Evolutionary conservation across 2,113 vertebrate species (phyloP).

Genomic region (Suricata suricatta): DNA sequence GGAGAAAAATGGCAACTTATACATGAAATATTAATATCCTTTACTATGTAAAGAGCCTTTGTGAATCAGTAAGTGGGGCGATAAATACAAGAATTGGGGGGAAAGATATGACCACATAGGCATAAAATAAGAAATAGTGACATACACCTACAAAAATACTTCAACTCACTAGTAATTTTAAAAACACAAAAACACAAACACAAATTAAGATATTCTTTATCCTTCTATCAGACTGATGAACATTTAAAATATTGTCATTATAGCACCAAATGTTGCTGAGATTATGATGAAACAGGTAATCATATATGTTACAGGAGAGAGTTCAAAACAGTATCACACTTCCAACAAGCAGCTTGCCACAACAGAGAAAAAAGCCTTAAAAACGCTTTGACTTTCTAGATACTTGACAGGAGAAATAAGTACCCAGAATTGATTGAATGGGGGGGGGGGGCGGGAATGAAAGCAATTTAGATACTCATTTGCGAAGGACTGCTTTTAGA

Average conservation of each 20-base stretch:
- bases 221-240: not conserved
- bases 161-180: not conserved
- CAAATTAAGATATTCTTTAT: slow-evolving; percentile 14
- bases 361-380: not conserved
- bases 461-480: slow-evolving; percentile 10
- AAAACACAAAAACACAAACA: not conserved
- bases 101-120: not conserved
- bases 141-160: not conserved
- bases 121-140: slow-evolving; percentile 39
- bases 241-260: not conserved
- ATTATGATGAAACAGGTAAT: not conserved
- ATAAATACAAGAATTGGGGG: not conserved
- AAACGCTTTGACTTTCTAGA: not conserved
- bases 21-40: not conserved
- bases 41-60: not conserved
- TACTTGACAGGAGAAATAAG: slow-evolving; percentile 43
- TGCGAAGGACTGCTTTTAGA: not conserved
- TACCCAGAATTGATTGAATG: not conserved
- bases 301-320: not conserved
- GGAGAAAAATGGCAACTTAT: not conserved
- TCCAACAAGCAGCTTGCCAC: not conserved
- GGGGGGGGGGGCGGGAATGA: not conserved
- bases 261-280: not conserved
- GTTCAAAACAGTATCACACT: not conserved
- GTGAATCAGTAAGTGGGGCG: not conserved